Conservation (phyloP, 2,888 invertebrate genomes). For the Hipparchia semele region DNA sequence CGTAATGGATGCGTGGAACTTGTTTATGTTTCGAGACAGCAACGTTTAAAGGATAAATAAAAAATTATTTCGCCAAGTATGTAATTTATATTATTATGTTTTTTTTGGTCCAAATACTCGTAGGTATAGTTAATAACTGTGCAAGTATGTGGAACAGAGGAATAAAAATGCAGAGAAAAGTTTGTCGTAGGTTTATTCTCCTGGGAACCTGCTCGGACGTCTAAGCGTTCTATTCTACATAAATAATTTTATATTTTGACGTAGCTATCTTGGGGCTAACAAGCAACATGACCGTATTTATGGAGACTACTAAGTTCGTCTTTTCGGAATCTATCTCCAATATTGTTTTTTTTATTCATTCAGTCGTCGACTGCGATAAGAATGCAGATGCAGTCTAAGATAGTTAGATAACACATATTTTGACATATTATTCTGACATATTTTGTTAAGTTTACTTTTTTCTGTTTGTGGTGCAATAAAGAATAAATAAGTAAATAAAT, state of each 20-base stretch:
- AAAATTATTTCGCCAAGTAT: neutral
- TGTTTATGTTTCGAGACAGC: slow-evolving; percentile 15
- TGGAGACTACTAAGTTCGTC: neutral
- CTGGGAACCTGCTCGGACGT: neutral
- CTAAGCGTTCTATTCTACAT: neutral
- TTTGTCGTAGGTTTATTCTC: neutral
- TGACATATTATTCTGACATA: no score
- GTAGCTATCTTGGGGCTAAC: neutral
- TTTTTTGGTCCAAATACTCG: neutral
- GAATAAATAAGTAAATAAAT: no score
- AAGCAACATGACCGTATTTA: neutral
- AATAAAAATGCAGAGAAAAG: neutral
- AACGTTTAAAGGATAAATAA: slow-evolving; percentile 3
- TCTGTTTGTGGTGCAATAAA: no score
- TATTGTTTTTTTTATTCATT: neutral
- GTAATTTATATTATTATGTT: neutral
- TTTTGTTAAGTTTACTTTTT: no score
- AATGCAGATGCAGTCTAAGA: no score
- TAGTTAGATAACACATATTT: no score
- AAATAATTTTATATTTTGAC: neutral
- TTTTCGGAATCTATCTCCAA: neutral
- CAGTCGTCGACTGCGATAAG: no score
- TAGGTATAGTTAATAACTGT: neutral
- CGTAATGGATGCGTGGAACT: slow-evolving; percentile 22
- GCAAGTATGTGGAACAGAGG: neutral